Evolutionary conservation across 2,797 vertebrate species (phyloP).

Genomic region (Uromys caudimaculatus): DNA sequence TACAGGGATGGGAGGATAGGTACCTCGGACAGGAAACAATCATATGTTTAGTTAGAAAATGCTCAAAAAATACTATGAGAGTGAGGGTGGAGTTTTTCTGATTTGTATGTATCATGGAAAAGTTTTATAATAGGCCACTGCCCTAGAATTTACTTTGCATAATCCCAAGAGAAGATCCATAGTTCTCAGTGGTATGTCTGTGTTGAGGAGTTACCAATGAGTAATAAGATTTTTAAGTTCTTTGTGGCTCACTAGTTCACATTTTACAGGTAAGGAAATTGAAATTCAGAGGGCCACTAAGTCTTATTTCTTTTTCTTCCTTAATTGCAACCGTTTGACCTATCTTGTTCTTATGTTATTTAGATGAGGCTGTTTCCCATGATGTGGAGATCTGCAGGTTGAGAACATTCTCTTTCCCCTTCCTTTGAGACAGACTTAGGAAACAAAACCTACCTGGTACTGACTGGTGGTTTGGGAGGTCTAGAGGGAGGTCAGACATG

Average conservation of each 20-base stretch:
- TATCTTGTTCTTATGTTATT: background rate
- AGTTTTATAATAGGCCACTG: background rate
- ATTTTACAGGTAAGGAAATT: background rate
- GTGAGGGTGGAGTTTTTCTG: background rate
- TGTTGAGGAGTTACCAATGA: background rate
- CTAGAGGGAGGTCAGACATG: background rate
- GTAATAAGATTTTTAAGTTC: background rate
- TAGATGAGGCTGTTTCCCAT: background rate
- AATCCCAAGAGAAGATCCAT: slow-evolving; percentile 34
- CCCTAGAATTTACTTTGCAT: background rate
- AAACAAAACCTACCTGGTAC: background rate
- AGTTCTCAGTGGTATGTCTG: background rate
- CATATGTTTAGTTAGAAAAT: slow-evolving; percentile 20
- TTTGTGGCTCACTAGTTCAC: background rate
- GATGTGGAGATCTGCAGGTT: background rate
- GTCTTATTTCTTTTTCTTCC: background rate
- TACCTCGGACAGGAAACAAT: background rate
- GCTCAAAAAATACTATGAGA: slow-evolving; percentile 23
- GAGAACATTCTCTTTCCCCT: background rate
- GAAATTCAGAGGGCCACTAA: background rate
- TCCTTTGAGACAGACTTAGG: background rate
- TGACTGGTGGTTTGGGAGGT: background rate
- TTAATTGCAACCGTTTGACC: background rate
- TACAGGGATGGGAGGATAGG: background rate
- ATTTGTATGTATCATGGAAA: background rate